phyloP scores from a whole-genome alignment of 2,113 vertebrate genomes.

The Myotis brandtii region DNA sequence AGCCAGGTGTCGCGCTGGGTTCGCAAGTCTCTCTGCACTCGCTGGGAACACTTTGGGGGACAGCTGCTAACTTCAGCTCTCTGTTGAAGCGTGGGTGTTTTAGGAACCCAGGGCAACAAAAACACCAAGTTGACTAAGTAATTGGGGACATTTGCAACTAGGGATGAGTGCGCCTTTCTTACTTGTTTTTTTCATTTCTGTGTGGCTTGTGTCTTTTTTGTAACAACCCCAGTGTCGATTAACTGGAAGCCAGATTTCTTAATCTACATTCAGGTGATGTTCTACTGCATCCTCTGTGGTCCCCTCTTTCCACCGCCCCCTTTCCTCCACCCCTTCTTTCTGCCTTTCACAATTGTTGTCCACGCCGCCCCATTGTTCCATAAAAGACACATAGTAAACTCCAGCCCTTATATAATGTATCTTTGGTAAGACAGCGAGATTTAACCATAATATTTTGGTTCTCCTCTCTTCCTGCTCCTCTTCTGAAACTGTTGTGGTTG shows the following conservation, averaged over 20 bases:
- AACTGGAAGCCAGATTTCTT: constrained; percentile 24
- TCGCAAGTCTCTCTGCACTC: not conserved
- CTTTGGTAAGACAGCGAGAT: constrained; percentile 29
- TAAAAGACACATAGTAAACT: constrained; percentile 7
- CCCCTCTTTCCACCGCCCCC: not conserved
- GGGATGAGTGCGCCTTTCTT: not conserved
- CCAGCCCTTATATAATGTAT: not conserved
- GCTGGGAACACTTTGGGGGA: not conserved
- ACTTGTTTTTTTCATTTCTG: not conserved
- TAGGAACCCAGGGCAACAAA: constrained; percentile 20
- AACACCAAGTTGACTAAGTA: not conserved
- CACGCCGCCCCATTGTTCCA: not conserved
- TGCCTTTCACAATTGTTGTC: not conserved
- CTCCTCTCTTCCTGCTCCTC: constrained; percentile 10
- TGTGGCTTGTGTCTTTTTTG: not conserved
- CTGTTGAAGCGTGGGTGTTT: not conserved
- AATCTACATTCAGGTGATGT: constrained; percentile 22
- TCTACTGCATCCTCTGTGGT: not conserved
- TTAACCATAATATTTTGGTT: constrained; percentile 4
- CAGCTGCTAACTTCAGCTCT: not conserved
- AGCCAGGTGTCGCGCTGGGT: not conserved
- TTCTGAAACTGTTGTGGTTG: constrained; percentile 39
- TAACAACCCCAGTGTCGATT: not conserved
- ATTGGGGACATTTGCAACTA: constrained; percentile 7
- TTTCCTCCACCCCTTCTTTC: not conserved